Percentiles rank a stretch among this genome's conserved stretches.
These are phyloP conservation scores for Mobula hypostoma DNA, from an alignment of 2,113 vertebrate species.

Conservation along the genomic window DNA sequence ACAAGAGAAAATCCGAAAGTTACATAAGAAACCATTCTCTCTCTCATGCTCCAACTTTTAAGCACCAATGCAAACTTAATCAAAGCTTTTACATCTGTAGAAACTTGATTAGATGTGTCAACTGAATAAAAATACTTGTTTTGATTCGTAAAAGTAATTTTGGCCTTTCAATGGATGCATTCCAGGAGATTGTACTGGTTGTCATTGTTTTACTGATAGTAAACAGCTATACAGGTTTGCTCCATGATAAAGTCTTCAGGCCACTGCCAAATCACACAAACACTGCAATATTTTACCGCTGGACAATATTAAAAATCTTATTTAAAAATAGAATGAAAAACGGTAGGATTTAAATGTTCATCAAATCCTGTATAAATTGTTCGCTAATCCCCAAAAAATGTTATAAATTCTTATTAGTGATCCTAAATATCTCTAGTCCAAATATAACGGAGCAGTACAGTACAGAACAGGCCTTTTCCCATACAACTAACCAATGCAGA, in stretches of 20 bases:
- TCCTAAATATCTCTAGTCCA: background rate
- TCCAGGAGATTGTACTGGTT: background rate
- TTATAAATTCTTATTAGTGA: background rate
- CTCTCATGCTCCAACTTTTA: constrained; percentile 45
- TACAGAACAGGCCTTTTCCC: too few species aligned
- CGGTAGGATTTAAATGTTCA: background rate
- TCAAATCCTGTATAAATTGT: background rate
- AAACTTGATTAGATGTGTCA: too few species aligned
- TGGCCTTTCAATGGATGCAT: background rate
- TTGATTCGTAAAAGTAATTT: background rate
- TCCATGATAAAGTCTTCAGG: background rate
- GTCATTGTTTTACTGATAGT: background rate
- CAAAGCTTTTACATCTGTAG: background rate
- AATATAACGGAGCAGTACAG: background rate
- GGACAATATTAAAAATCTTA: background rate
- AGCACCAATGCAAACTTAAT: background rate
- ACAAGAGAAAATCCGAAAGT: constrained; percentile 50
- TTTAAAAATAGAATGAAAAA: background rate
- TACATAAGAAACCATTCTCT: constrained; percentile 50
- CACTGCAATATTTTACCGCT: background rate
- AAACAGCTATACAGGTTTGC: background rate
- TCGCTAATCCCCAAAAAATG: background rate
- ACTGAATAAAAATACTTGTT: background rate
- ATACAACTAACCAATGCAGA: too few species aligned
- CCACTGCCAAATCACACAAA: background rate